Base-by-base conservation (phyloP, 2,888 invertebrate species). In the Limnephilus auricula region DNA sequence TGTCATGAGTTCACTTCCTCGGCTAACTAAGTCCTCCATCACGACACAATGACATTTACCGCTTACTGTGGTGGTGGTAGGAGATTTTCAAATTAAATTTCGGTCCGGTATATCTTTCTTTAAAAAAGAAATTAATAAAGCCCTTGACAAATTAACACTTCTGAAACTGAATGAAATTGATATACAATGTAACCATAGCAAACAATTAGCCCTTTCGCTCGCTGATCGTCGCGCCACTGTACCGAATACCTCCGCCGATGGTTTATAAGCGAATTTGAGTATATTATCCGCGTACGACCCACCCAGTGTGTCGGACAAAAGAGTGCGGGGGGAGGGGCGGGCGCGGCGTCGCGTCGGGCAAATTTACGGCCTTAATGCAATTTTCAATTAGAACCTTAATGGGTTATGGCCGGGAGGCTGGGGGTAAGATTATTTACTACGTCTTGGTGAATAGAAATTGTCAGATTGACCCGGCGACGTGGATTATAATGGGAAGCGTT, bases 321-420 rank as follows among this genome's bases (percentile, higher is more conserved):
- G 92, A 92, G 90, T 92, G 79, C 89, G 32, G 88, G 65, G 79
- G 79, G 86, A 78, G n/a, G n/a, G 79, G 65, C 31, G 91, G 45
- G 84, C 65, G 89, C 18, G 79, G 78, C n/a, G 79, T 34, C 83
- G 85, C 88, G 90, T 90, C 92, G 92, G 85, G 90, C 84, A 93
- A 93, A 93, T 93, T 93, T 93, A 93, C 93, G 91, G 92, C 93
- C 91, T 92, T 93, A 92, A 92, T 93, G 93, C 93, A 93, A 93
- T 93, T 93, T 93, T 93, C 93, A 93, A 93, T 93, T 93, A 93
- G 93, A 93, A 92, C 93, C 92, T 93, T 93, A 93, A 93, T 93
- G 93, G 93, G 92, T 93, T 93, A 93, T 93, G 92, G 92, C 91
- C 85, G 90, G 34, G 91, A 84, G 40, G 92, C 86, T 80, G 80